A percentile compares a stretch with the other conserved stretches of the same genome.
Conservation (phyloP, 2,797 vertebrate genomes). For the Hirundo rustica region DNA sequence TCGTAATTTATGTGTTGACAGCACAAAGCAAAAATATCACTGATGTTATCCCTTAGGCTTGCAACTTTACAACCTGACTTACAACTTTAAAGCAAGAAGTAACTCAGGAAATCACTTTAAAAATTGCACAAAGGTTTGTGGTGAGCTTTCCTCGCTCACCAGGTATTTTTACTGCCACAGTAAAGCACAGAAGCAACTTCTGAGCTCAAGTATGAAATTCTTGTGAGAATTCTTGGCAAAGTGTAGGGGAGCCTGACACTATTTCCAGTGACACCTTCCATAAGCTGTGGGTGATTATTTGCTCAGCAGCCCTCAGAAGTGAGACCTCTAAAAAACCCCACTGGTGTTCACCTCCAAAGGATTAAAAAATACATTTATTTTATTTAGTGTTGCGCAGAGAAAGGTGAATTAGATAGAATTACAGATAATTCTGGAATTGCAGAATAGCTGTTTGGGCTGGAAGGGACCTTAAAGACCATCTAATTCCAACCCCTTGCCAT, state of each 20-base stretch:
- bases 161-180: not conserved
- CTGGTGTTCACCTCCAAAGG: not conserved
- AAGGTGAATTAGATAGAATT: not conserved
- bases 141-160: not conserved
- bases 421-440: not conserved
- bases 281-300: not conserved
- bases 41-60: not conserved
- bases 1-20: not conserved
- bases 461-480: not conserved
- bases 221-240: not conserved
- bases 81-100: not conserved
- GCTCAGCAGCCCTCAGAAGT: not conserved
- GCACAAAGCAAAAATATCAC: not conserved
- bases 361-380: not conserved
- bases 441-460: not conserved
- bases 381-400: not conserved
- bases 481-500: accelerated
- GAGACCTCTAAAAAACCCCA: not conserved
- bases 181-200: not conserved
- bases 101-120: not conserved
- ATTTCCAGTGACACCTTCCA: not conserved
- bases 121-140: not conserved
- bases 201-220: not conserved
- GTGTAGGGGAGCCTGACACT: not conserved
- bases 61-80: no score